Evolutionary conservation across 2,797 vertebrate genomes (phyloP).

Genomic region (Myotis daubentonii): DNA sequence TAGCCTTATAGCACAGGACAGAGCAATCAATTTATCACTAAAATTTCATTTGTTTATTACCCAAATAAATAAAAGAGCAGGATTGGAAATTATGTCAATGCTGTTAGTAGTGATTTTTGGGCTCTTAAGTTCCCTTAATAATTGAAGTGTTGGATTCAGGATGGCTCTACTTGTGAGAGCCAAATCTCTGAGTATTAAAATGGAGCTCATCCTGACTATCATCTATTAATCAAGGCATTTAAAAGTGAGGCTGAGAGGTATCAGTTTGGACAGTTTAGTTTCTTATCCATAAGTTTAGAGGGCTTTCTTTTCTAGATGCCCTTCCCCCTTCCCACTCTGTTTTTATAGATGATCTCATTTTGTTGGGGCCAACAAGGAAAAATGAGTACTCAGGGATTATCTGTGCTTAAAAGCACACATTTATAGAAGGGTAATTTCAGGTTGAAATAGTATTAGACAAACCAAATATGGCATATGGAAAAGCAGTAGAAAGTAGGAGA

Average conservation of each 20-base stretch:
- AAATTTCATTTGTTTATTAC: constrained; percentile 68
- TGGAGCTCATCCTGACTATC: neutral
- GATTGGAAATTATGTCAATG: constrained; percentile 24
- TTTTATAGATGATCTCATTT: constrained; percentile 69
- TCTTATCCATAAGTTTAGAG: constrained; percentile 41
- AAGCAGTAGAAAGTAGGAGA: neutral
- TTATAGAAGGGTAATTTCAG: constrained; percentile 39
- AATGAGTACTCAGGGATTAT: constrained; percentile 42
- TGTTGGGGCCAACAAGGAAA: constrained; percentile 43
- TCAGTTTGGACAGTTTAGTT: neutral
- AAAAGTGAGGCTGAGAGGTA: neutral
- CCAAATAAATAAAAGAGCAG: constrained; percentile 49
- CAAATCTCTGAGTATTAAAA: neutral
- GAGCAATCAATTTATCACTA: constrained; percentile 65
- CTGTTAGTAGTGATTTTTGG: constrained; percentile 42
- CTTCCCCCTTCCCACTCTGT: neutral
- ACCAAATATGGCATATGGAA: neutral
- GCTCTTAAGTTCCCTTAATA: constrained; percentile 34
- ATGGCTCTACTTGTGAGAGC: constrained; percentile 44
- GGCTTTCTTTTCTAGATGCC: neutral
- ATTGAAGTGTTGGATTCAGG: neutral
- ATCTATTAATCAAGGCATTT: neutral
- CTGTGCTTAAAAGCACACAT: constrained; percentile 47
- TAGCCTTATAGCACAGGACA: neutral
- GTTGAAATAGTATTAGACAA: constrained; percentile 51